phyloP scores from a whole-genome alignment of 2,113 vertebrate genomes.

The Orientallactaga bullata region DNA sequence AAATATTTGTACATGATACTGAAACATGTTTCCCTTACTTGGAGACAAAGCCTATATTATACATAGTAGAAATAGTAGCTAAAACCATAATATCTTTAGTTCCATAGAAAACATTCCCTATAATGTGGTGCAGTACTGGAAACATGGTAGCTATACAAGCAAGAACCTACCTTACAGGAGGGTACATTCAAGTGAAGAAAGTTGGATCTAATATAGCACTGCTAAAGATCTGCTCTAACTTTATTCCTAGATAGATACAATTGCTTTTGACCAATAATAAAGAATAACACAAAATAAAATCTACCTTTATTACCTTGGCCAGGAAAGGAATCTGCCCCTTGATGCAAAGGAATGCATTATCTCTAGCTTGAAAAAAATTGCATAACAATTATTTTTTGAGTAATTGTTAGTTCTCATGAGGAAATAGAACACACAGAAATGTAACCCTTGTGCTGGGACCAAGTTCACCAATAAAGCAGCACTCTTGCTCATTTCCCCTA shows the following conservation, averaged over 20 bases:
- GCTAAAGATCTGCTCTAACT: not conserved
- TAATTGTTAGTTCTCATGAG: not conserved
- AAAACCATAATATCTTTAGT: not conserved
- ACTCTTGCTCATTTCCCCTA: too few species aligned
- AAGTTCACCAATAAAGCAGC: too few species aligned
- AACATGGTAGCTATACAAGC: not conserved
- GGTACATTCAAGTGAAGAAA: not conserved
- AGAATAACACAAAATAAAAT: not conserved
- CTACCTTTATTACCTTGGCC: not conserved
- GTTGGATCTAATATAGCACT: not conserved
- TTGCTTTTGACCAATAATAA: not conserved
- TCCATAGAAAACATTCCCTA: not conserved
- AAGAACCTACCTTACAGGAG: not conserved
- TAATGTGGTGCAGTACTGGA: not conserved
- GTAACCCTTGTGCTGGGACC: too few species aligned
- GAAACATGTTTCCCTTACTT: not conserved
- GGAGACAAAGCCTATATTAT: not conserved
- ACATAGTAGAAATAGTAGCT: not conserved
- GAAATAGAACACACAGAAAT: not conserved
- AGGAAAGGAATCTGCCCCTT: not conserved
- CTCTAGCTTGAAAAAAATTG: not conserved
- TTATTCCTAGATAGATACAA: not conserved
- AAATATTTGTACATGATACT: not conserved
- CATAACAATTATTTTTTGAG: not conserved
- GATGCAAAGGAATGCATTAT: not conserved